Evolutionary conservation across 2,797 vertebrate species (phyloP), one percentile per base, ranked within the genome.

Genomic region (Peromyscus melanophrys): DNA sequence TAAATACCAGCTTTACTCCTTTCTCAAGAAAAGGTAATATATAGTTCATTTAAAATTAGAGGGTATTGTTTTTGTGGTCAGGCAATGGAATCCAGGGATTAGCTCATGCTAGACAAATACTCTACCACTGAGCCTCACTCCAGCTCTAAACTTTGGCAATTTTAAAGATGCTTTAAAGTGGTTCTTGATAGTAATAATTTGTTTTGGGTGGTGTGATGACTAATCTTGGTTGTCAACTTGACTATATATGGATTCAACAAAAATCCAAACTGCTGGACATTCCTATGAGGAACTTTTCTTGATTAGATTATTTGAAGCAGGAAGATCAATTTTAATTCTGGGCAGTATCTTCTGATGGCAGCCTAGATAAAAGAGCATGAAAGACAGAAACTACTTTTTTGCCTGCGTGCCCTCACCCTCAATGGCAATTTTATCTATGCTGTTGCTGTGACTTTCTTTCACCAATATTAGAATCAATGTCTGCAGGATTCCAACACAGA

Each of bases 131-230:
- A 71, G 23, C 34, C 76, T 81, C 16, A 59, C 27, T 31, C 16
- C 3, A 76, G 46, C n/a, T 59, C n/a, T 82, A 40, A 52, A 80
- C 75, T 84, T 69, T 93, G 17, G 23, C 65, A 65, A 69, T 88
- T 96, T 88, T 8, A 89, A 67, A 55, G n/a, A 40, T 71, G 86
- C 59, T 90, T 89, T 80, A 87, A 86, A n/a, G 71, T 76, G 19
- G 8, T 49, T 85, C 55, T 69, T 80, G 40, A 19, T 19, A 4
- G 81, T 94, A 46, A 75, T 77, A 46, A 63, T 82, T 89, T 84
- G 46, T 61, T 93, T 92, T 31, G 59, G 27, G 27, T 63, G 40
- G 16, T 43, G 8, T 63, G 59, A 65, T 65, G 82, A 84, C 40
- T 63, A 84, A 84, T 84, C 61, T 84, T 84, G 29, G 59, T 46